Conservation (phyloP, 2,797 vertebrate genomes). For the Manis javanica region DNA sequence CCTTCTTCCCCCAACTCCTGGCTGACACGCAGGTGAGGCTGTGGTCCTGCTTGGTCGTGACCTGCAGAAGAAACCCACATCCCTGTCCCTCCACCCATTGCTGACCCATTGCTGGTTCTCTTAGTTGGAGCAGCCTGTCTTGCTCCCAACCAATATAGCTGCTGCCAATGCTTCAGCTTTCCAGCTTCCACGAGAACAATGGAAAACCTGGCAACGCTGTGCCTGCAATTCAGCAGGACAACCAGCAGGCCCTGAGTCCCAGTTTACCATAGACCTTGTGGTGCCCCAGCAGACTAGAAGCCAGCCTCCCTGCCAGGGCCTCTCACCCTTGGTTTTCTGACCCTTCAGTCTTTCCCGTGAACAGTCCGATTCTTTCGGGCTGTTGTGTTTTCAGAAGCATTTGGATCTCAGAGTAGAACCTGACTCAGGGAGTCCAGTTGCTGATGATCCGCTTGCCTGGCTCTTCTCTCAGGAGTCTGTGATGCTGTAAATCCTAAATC, state of each 20-base stretch:
- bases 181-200: neutral
- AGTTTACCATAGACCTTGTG: accelerated
- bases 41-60: neutral
- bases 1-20: neutral
- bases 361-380: neutral
- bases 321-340: neutral
- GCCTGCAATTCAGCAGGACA: neutral
- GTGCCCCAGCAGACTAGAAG: neutral
- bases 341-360: neutral
- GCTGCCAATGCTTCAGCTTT: neutral
- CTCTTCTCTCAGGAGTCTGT: neutral
- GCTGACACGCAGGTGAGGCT: neutral
- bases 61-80: neutral
- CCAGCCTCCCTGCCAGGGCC: accelerated
- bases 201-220: neutral
- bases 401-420: neutral
- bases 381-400: neutral
- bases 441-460: neutral
- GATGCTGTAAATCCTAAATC: neutral
- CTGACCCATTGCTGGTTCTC: neutral
- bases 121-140: neutral
- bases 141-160: neutral
- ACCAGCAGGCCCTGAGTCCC: neutral
- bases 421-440: neutral
- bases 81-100: neutral